Conservation (phyloP, 2,113 vertebrate species). For the Psittacula cyanocephala region DNA sequence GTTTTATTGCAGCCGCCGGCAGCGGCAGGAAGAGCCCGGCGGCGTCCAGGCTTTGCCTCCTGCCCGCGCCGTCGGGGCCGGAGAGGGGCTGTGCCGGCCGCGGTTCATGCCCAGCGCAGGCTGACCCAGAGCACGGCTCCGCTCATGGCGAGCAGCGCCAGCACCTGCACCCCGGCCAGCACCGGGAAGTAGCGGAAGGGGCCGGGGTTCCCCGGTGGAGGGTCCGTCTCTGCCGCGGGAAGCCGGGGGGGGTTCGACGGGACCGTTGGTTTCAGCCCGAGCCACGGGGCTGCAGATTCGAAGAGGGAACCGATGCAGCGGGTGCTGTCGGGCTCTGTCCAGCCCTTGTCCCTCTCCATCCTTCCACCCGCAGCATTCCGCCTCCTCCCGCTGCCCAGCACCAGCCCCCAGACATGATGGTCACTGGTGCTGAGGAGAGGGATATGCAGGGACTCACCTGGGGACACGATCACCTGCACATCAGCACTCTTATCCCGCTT, state of each 20-base stretch:
- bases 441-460: background rate
- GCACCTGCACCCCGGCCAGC: background rate
- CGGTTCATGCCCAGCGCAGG: background rate
- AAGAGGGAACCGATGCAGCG: background rate
- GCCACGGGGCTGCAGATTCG: rapidly evolving
- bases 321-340: too few relatives aligned
- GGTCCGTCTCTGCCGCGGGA: rapidly evolving
- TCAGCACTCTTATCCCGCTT: rapidly evolving
- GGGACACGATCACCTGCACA: background rate
- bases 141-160: background rate
- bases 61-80: too few relatives aligned
- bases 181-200: background rate
- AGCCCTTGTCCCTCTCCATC: background rate
- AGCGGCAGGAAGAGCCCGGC: rapidly evolving
- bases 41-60: too few relatives aligned
- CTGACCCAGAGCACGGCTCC: background rate
- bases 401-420: rapidly evolving
- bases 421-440: rapidly evolving
- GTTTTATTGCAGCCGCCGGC: background rate
- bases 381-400: rapidly evolving
- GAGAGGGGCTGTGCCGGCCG: background rate
- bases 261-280: rapidly evolving
- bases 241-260: too few relatives aligned
- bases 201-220: rapidly evolving
- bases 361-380: background rate